Base-by-base conservation (phyloP, 2,888 invertebrate genomes). In the Cheilosia urbana region DNA sequence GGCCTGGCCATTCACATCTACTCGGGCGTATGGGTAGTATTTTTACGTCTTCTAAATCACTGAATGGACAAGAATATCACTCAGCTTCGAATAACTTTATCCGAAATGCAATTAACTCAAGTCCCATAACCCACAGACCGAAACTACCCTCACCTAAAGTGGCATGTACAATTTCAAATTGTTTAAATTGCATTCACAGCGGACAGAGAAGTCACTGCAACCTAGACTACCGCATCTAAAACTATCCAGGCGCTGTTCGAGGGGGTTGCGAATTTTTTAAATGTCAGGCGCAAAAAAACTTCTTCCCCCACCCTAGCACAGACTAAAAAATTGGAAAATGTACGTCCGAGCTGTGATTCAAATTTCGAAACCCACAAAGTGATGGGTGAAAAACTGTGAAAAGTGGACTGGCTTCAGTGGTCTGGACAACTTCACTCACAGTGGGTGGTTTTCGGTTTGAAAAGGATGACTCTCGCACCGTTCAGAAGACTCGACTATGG, bases 361-460 rank as follows among this genome's bases (percentile, higher is more conserved):
- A 72, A 72, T 79, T 34, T 72, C 79, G 72, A 42, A 68, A 75
- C 75, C 80, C 80, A 75, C 80, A 81, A 75, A 81, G 57, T 81
- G 80, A 81, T 69, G 80, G 80, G 30, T 58, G 66, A 47, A 79
- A 79, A 72, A 62, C 71, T 72, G 65, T 68, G 53, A 80, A 75
- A 68, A 76, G 65, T 65, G 45, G 65, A 51, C 19, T 55, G 69
- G 69, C 57, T 42, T 69, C 37, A 51, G 63, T 71, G 81, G 81
- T 69, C 65, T 66, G 69, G 65, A 65, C 65, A 58, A 63, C 57
- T 69, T 69, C 42, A 63, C 68, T 63, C 69, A 45, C 57, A 51
- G 57, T 57, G 57, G 71, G 49, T 58, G 45, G 51, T 30, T 47
- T 49, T 19, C 40, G 34, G 27, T 57, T 42, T 27, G 7, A 21